phyloP scores from a whole-genome alignment of 2,888 invertebrate species.

The Lomographa bimaculata region DNA sequence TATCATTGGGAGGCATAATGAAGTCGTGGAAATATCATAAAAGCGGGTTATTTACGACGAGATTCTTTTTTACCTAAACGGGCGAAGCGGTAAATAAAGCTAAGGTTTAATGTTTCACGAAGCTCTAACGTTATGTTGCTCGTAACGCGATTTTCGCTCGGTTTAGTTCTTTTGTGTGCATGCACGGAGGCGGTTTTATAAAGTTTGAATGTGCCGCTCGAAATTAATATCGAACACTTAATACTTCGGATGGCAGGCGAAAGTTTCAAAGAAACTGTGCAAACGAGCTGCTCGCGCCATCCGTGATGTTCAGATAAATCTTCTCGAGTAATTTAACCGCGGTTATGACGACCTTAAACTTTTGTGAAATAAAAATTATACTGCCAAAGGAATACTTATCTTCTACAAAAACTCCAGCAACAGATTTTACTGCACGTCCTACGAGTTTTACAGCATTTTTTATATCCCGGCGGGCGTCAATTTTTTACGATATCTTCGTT shows the following conservation, averaged over 20 bases:
- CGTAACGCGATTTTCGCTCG: constrained; percentile 48
- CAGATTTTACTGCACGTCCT: constrained; percentile 55
- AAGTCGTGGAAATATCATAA: constrained; percentile 62
- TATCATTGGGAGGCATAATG: constrained; percentile 59
- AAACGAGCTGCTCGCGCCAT: constrained; percentile 31
- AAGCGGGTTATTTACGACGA: constrained; percentile 56
- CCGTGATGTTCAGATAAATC: constrained; percentile 37
- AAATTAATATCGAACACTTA: constrained; percentile 29
- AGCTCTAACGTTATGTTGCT: constrained; percentile 40
- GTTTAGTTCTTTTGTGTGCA: constrained; percentile 38
- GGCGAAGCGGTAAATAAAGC: constrained; percentile 50
- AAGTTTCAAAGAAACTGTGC: constrained; percentile 26
- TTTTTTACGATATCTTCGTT: constrained; percentile 42
- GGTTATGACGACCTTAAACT: constrained; percentile 34
- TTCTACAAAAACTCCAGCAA: constrained; percentile 36
- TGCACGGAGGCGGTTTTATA: constrained; percentile 32
- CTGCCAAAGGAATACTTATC: constrained; percentile 41
- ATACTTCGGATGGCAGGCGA: constrained; percentile 18
- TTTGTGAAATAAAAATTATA: constrained; percentile 42
- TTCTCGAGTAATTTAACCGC: constrained; percentile 36
- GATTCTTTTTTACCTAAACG: constrained; percentile 60
- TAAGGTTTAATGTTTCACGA: constrained; percentile 58
- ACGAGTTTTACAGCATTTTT: constrained; percentile 56
- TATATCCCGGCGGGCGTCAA: constrained; percentile 41
- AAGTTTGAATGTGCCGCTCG: constrained; percentile 23